Evolutionary conservation across 2,888 invertebrate species (phyloP).

Genomic region (Hydriomena furcata): DNA sequence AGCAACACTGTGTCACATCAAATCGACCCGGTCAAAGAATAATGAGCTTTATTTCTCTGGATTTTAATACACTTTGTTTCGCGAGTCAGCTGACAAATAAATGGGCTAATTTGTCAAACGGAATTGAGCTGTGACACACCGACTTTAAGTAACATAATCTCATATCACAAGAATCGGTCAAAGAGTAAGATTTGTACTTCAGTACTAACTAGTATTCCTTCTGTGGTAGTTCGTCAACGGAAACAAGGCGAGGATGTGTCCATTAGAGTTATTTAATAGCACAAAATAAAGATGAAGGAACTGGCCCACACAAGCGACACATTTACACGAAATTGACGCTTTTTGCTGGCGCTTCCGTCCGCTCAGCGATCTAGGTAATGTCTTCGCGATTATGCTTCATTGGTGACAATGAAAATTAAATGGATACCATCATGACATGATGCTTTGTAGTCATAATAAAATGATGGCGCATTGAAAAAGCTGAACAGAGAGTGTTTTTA

Average conservation of each 20-base stretch:
- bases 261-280: slow-evolving; percentile 67
- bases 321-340: slow-evolving; percentile 37
- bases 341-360: slow-evolving; percentile 46
- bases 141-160: neutral
- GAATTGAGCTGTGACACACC: neutral
- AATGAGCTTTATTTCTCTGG: neutral
- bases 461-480: no score
- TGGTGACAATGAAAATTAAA: slow-evolving; percentile 19
- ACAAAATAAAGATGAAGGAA: slow-evolving; percentile 64
- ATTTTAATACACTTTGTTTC: neutral
- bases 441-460: slow-evolving; percentile 6
- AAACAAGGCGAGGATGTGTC: slow-evolving; percentile 61
- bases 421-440: slow-evolving; percentile 15
- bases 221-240: slow-evolving; percentile 54
- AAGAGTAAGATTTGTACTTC: neutral
- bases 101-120: neutral
- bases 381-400: slow-evolving; percentile 27
- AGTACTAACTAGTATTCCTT: neutral
- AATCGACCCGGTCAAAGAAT: slow-evolving; percentile 27
- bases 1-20: slow-evolving; percentile 30
- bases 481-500: no score
- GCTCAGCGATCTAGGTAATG: slow-evolving; percentile 23
- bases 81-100: neutral
- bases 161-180: no score
- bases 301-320: slow-evolving; percentile 43